These are phyloP conservation scores for Phyto melanocephala DNA, from an alignment of 2,888 invertebrate species.

Conservation along the genomic window DNA sequence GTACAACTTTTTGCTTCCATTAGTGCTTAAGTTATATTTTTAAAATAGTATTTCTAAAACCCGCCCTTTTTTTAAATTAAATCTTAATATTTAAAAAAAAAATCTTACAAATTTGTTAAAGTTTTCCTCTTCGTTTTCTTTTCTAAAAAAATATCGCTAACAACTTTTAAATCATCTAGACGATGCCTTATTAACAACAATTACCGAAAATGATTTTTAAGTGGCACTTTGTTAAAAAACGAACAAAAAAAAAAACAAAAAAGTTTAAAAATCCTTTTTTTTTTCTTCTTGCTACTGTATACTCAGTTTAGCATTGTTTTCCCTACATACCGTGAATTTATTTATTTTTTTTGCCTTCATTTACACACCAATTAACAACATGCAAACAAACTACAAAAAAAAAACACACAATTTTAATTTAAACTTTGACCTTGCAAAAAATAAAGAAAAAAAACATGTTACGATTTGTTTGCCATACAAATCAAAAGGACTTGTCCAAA, in stretches of 20 bases:
- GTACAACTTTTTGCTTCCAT: too few relatives aligned
- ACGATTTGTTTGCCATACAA: constrained; percentile 63
- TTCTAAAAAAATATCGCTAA: neutral
- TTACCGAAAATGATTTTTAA: constrained; percentile 59
- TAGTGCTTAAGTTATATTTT: too few relatives aligned
- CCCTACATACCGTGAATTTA: neutral
- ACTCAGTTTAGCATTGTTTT: constrained; percentile 3
- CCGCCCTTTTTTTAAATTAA: too few relatives aligned
- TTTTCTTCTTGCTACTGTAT: neutral
- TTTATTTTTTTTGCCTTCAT: constrained; percentile 5
- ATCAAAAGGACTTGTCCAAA: constrained; percentile 73
- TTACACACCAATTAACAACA: constrained; percentile 63
- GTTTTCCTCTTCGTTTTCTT: neutral
- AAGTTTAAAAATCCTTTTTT: constrained; percentile 2
- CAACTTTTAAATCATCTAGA: constrained; percentile 48
- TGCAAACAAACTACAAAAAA: neutral
- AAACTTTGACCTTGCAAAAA: constrained; percentile 73
- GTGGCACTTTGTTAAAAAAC: constrained; percentile 46
- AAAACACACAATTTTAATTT: constrained; percentile 65
- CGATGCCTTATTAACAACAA: constrained; percentile 56
- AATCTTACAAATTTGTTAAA: neutral
- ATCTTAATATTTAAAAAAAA: neutral
- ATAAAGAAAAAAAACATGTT: constrained; percentile 22
- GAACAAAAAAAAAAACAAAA: constrained; percentile 17
- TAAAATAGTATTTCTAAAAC: too few relatives aligned